Evolutionary conservation across 2,888 invertebrate genomes (phyloP).

Genomic region (Venusia cambrica): DNA sequence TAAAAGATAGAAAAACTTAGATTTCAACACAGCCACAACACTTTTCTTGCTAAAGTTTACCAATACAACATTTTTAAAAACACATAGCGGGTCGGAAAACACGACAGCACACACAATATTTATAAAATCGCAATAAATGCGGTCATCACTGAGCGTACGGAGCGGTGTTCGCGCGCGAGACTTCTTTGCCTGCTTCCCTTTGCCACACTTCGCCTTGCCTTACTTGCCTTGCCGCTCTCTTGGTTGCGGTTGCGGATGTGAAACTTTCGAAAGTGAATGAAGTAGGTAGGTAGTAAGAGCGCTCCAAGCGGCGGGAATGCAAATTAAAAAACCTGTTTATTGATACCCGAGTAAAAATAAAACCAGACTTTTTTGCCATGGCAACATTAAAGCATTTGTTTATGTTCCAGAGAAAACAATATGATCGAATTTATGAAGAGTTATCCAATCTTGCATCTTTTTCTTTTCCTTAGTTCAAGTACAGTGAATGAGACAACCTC

Average conservation of each 20-base stretch:
- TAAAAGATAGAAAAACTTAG: conserved; percentile 52
- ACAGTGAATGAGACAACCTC: no score
- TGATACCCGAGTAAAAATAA: conserved; percentile 55
- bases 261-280: conserved; percentile 80
- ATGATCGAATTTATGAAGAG: neutral
- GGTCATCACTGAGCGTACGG: conserved; percentile 78
- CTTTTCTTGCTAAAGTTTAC: conserved; percentile 65
- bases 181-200: conserved; percentile 70
- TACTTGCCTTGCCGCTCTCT: conserved; percentile 75
- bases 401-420: conserved; percentile 3
- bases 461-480: conserved; percentile 3
- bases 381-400: conserved; percentile 1
- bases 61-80: conserved; percentile 77
- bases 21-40: conserved; percentile 73
- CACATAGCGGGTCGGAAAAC: conserved; percentile 71
- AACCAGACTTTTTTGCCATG: no score
- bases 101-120: conserved; percentile 75
- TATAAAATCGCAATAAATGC: conserved; percentile 76
- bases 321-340: conserved; percentile 68
- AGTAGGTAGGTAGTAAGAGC: conserved; percentile 36
- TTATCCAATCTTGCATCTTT: neutral
- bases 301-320: conserved; percentile 78
- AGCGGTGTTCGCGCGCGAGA: conserved; percentile 77
- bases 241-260: conserved; percentile 80
- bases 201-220: conserved; percentile 59